Evolutionary conservation across 1,140 invertebrate species (phyloP).

Genomic region (Drosophila paulistorum): DNA sequence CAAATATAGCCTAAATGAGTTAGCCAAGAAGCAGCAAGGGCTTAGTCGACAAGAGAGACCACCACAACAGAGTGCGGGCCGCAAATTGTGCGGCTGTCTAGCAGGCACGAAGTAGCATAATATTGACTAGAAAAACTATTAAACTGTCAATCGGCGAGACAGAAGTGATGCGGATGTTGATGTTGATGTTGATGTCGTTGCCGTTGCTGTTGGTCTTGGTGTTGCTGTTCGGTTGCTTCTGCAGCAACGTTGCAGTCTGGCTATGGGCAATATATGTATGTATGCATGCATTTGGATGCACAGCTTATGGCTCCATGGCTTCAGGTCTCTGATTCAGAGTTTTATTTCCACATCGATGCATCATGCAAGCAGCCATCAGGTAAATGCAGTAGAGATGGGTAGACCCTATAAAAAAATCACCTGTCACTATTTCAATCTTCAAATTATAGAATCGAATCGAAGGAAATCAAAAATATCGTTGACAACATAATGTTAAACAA

Average conservation of each 20-base stretch:
- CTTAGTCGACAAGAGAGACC: not conserved
- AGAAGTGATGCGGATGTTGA: slow-evolving; percentile 1
- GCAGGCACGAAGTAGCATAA: slow-evolving; percentile 65
- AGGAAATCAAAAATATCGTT: too few species aligned
- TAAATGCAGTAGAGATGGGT: not conserved
- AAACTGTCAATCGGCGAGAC: slow-evolving; percentile 66
- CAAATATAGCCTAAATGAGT: slow-evolving; percentile 67
- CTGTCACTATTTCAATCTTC: not conserved
- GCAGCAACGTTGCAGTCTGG: too few species aligned
- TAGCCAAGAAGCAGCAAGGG: slow-evolving; percentile 25
- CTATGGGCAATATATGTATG: not conserved
- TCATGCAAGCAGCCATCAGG: not conserved
- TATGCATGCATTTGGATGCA: not conserved
- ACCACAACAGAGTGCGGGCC: not conserved
- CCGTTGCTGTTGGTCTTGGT: not conserved
- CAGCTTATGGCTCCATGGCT: not conserved
- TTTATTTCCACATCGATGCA: slow-evolving; percentile 3
- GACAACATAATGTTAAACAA: too few species aligned
- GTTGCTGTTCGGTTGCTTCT: too few species aligned
- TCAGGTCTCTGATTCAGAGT: not conserved
- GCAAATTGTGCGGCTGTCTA: slow-evolving; percentile 41
- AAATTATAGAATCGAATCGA: not conserved
- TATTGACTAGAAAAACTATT: slow-evolving; percentile 76
- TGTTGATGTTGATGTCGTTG: not conserved
- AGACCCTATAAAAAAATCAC: not conserved